phyloP scores from a whole-genome alignment of 2,113 vertebrate species.

The Callipepla squamata region DNA sequence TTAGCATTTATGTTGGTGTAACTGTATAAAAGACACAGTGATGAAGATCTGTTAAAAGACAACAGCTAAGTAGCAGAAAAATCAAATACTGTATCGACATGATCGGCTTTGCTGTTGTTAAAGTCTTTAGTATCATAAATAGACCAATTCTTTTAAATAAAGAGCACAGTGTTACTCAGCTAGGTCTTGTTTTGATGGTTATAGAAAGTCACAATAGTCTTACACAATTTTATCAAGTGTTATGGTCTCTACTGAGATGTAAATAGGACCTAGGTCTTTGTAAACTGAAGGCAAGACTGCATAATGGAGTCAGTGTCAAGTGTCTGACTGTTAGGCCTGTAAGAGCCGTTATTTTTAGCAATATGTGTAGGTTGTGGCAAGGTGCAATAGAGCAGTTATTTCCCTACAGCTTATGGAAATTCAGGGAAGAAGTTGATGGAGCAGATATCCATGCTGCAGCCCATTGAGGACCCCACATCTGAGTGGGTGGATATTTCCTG shows the following conservation, averaged over 20 bases:
- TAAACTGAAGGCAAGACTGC: not conserved
- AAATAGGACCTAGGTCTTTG: not conserved
- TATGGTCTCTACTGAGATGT: not conserved
- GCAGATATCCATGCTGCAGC: not conserved
- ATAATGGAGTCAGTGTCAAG: not conserved
- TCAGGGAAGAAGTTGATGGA: accelerated
- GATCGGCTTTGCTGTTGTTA: not conserved
- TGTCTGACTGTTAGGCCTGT: not conserved
- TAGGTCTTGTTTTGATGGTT: not conserved
- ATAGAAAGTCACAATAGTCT: not conserved
- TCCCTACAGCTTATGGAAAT: not conserved
- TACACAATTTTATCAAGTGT: not conserved
- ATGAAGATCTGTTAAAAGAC: conserved; percentile 35
- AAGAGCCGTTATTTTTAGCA: not conserved
- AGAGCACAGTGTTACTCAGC: not conserved
- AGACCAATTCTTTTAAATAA: not conserved
- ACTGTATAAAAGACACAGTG: conserved; percentile 43
- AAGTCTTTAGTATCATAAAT: not conserved
- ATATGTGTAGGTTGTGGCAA: not conserved
- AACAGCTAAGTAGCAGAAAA: conserved; percentile 23
- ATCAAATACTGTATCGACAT: not conserved
- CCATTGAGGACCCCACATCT: not conserved
- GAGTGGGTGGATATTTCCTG: not conserved
- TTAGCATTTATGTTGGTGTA: conserved; percentile 71
- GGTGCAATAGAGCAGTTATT: not conserved